Evolutionary conservation across 1,140 invertebrate genomes (phyloP).

Genomic region (Brachionus rubens): DNA sequence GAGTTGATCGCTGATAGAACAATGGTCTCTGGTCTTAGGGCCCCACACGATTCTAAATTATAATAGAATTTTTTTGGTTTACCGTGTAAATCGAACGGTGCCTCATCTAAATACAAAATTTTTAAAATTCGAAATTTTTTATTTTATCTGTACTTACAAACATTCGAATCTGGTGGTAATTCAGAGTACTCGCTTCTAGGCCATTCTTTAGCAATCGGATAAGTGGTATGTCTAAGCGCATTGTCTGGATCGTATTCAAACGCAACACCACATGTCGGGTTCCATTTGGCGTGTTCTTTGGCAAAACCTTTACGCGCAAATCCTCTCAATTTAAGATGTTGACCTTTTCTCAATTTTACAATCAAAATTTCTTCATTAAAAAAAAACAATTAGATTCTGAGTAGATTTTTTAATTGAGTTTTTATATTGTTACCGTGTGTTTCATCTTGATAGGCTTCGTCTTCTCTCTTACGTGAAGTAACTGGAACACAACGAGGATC

Average conservation of each 20-base stretch:
- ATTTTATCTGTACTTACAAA: not conserved
- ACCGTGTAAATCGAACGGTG: constrained; percentile 82
- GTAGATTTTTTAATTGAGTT: not conserved
- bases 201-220: constrained; percentile 97
- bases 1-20: constrained; percentile 86
- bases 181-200: constrained; percentile 49
- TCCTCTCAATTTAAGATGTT: constrained; percentile 88
- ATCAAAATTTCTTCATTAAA: constrained; percentile 71
- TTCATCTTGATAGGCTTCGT: constrained; percentile 84
- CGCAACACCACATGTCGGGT: constrained; percentile 91
- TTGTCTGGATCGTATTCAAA: constrained; percentile 99
- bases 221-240: constrained; percentile 88
- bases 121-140: not conserved
- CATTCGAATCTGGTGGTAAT: not conserved
- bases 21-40: constrained; percentile 92
- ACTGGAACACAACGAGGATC: constrained; percentile 84
- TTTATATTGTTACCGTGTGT: not conserved
- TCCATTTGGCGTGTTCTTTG: constrained; percentile 99
- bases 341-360: constrained; percentile 93
- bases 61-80: constrained; percentile 96
- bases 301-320: constrained; percentile 95
- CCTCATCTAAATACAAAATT: constrained; percentile 66
- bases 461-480: constrained; percentile 81
- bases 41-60: constrained; percentile 90
- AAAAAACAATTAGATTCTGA: constrained; percentile 42